phyloP scores from a whole-genome alignment of 2,888 invertebrate genomes.

The Tipula helvola region DNA sequence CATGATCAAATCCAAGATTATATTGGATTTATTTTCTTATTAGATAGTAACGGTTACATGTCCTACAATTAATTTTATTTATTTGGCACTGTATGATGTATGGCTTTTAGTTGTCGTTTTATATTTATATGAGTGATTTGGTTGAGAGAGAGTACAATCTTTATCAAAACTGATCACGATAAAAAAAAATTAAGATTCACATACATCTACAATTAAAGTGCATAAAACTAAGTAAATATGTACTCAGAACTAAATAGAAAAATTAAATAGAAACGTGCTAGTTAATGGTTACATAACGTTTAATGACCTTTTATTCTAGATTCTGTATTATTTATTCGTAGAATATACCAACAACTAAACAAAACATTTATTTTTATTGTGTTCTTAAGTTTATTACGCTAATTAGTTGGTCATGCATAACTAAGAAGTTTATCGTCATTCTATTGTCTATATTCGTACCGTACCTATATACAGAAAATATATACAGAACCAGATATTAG shows the following conservation, averaged over 20 bases:
- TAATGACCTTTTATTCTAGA: slow-evolving; percentile 4
- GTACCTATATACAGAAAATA: neutral
- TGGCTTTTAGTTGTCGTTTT: neutral
- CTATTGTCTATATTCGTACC: neutral
- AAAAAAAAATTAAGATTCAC: neutral
- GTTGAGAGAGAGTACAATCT: neutral
- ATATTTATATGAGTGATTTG: neutral
- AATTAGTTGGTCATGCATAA: neutral
- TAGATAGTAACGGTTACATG: neutral
- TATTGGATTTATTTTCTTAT: neutral
- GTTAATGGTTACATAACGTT: neutral
- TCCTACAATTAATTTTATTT: neutral
- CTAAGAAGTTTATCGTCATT: neutral
- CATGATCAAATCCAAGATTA: neutral
- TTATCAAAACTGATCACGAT: neutral
- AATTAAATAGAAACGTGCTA: neutral
- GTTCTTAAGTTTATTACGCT: neutral
- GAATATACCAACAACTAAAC: neutral
- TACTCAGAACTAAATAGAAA: neutral
- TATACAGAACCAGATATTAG: neutral
- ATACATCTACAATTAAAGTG: neutral
- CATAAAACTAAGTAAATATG: neutral
- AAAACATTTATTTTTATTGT: neutral
- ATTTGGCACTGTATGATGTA: neutral
- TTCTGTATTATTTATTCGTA: neutral